phyloP scores from a whole-genome alignment of 92 coral and sea anemone species.

The Actinernus sp. region DNA sequence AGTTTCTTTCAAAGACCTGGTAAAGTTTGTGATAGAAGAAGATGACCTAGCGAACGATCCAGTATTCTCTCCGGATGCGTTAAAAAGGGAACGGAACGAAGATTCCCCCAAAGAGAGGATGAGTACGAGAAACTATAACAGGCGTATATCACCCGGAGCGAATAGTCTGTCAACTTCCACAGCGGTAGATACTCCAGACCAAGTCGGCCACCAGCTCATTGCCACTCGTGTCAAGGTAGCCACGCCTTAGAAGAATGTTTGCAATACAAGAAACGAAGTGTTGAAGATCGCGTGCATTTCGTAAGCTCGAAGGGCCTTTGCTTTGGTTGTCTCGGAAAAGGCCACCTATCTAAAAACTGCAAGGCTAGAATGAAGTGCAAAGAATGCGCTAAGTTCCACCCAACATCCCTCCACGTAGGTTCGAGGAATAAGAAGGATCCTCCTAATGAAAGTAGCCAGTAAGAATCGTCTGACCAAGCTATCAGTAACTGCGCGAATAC shows the following conservation, averaged over 20 bases:
- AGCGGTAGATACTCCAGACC: no score
- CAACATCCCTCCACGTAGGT: conserved; percentile 47
- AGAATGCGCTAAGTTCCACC: conserved; percentile 41
- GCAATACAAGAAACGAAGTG: no score
- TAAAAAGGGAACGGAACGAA: conserved; percentile 21
- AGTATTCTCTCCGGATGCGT: conserved; percentile 61
- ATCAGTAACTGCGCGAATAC: neutral
- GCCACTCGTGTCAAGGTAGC: no score
- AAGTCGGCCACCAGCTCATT: no score
- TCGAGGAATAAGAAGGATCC: neutral
- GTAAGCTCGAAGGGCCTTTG: conserved; percentile 30
- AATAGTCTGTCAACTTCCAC: no score
- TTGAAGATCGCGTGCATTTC: conserved; percentile 20
- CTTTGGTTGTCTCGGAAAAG: conserved; percentile 41
- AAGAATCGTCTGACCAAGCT: neutral
- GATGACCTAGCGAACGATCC: conserved; percentile 71
- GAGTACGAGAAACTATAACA: no score
- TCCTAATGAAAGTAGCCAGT: neutral
- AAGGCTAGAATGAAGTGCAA: conserved; percentile 27
- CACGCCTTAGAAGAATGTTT: no score
- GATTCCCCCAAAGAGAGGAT: no score
- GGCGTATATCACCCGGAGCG: no score
- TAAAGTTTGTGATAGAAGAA: conserved; percentile 43
- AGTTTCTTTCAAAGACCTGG: conserved; percentile 23
- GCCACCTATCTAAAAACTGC: conserved; percentile 54